Percentiles rank a stretch among this genome's conserved stretches.
Evolutionary conservation across 2,888 invertebrate genomes (phyloP).

Genomic region (Erebia aethiops): DNA sequence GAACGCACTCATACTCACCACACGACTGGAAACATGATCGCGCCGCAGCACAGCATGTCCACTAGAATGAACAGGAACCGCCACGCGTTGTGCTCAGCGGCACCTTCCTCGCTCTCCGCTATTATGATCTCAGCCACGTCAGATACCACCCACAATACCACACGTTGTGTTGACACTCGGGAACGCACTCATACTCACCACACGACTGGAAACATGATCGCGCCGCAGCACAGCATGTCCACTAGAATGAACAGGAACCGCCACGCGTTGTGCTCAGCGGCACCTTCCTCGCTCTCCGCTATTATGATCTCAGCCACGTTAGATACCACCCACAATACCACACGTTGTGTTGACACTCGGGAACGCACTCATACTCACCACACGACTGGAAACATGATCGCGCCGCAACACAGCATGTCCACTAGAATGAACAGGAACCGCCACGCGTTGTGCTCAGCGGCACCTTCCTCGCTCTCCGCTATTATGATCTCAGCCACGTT

Average conservation of each 20-base stretch:
- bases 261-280: conserved; percentile 95
- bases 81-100: too few relatives aligned
- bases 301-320: conserved; percentile 54
- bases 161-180: too few relatives aligned
- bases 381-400: conserved; percentile 97
- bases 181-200: conserved; percentile 84
- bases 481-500: conserved; percentile 92
- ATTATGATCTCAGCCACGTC: too few relatives aligned
- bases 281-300: conserved; percentile 97
- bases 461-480: conserved; percentile 97
- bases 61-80: too few relatives aligned
- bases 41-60: too few relatives aligned
- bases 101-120: too few relatives aligned
- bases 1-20: too few relatives aligned
- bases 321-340: too few relatives aligned
- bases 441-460: conserved; percentile 95
- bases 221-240: conserved; percentile 97
- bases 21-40: too few relatives aligned
- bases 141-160: too few relatives aligned
- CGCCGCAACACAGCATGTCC: conserved; percentile 97
- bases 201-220: conserved; percentile 97
- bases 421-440: conserved; percentile 95
- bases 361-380: conserved; percentile 84
- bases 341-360: too few relatives aligned
- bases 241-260: conserved; percentile 95